phyloP scores from a whole-genome alignment of 1,140 invertebrate species.

The Brachionus rotundiformis region DNA sequence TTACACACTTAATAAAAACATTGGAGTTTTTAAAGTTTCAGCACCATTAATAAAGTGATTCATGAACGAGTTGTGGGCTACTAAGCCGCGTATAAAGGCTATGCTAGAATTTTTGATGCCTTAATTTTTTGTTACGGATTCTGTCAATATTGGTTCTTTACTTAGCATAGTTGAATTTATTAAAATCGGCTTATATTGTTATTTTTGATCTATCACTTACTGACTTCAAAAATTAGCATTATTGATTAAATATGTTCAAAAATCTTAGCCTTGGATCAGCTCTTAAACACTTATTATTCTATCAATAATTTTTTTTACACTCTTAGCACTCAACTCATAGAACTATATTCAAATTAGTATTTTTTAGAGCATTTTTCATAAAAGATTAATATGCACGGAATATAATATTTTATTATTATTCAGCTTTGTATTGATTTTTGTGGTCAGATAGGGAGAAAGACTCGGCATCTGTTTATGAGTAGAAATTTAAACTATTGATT shows the following conservation, averaged over 20 bases:
- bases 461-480: not conserved
- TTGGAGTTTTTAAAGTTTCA: not conserved
- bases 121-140: not conserved
- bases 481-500: not conserved
- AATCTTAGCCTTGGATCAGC: not conserved
- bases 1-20: not conserved
- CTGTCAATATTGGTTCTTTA: not conserved
- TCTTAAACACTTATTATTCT: too few relatives aligned
- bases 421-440: not conserved
- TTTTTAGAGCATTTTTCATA: too few relatives aligned
- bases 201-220: too few relatives aligned
- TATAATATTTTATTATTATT: slow-evolving; percentile 18
- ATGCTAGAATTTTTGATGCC: not conserved
- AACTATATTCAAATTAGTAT: too few relatives aligned
- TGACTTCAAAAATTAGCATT: not conserved
- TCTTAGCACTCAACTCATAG: too few relatives aligned
- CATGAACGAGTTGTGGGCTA: not conserved
- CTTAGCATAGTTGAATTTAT: not conserved
- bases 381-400: not conserved
- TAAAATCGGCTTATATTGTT: not conserved
- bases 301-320: too few relatives aligned
- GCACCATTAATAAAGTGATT: not conserved
- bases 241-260: not conserved
- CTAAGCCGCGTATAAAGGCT: not conserved
- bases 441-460: not conserved